These are phyloP conservation scores for Eurois occulta DNA, from an alignment of 2,888 invertebrate genomes.

Conservation along the genomic window DNA sequence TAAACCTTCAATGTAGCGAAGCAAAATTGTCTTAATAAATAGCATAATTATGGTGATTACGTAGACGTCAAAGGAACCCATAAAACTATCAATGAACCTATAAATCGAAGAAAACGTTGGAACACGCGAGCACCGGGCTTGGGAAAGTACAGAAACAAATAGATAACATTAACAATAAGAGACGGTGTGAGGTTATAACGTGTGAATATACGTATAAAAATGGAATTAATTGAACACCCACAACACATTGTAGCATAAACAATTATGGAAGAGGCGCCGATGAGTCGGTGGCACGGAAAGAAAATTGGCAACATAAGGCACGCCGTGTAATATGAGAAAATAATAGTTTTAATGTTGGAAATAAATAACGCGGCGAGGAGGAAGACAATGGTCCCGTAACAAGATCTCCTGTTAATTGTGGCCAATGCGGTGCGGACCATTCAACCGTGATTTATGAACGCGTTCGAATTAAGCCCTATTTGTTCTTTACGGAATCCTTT, in stretches of 20 bases:
- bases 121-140: constrained; percentile 78
- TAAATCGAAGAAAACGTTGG: constrained; percentile 81
- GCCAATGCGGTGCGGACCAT: constrained; percentile 81
- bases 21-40: constrained; percentile 78
- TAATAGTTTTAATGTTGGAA: constrained; percentile 88
- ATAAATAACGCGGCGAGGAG: constrained; percentile 86
- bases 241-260: constrained; percentile 78
- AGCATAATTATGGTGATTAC: constrained; percentile 81
- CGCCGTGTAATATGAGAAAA: constrained; percentile 82
- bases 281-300: constrained; percentile 84
- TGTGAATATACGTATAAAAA: constrained; percentile 84
- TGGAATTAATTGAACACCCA: constrained; percentile 82
- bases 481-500: constrained; percentile 76
- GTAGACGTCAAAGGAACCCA: constrained; percentile 78
- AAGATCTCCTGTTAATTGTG: constrained; percentile 88
- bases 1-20: constrained; percentile 68
- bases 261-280: constrained; percentile 82
- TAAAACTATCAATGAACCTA: constrained; percentile 84
- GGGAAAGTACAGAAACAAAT: constrained; percentile 80
- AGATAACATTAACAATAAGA: constrained; percentile 76
- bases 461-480: constrained; percentile 85
- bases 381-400: constrained; percentile 88
- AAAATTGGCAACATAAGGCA: constrained; percentile 81
- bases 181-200: constrained; percentile 74
- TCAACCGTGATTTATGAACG: constrained; percentile 85